Evolutionary conservation across 2,797 vertebrate species (phyloP).

Genomic region (Lemur catta): DNA sequence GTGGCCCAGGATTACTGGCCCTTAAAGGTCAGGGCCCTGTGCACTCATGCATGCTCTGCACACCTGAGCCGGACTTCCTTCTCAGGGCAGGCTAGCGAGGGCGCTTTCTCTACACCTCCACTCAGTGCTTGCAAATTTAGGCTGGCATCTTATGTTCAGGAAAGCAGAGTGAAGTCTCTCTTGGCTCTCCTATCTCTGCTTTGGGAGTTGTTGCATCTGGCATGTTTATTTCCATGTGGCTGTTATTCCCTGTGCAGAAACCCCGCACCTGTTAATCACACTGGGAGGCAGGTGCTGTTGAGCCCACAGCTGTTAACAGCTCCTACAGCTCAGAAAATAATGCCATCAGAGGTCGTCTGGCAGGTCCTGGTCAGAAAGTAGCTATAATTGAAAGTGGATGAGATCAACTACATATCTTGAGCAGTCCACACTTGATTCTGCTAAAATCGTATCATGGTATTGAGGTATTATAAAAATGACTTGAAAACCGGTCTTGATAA

Average conservation of each 20-base stretch:
- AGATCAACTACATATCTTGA: neutral
- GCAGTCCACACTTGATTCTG: neutral
- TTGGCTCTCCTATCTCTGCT: neutral
- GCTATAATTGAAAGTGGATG: neutral
- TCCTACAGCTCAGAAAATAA: neutral
- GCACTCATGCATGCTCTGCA: fast-evolving
- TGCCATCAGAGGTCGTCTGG: neutral
- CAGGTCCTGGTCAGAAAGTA: neutral
- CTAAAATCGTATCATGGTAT: neutral
- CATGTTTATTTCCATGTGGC: neutral
- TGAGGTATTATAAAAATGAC: neutral
- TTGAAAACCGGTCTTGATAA: neutral
- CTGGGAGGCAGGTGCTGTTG: neutral
- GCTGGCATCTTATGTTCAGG: neutral
- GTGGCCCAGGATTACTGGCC: neutral
- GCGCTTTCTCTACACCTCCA: too few relatives aligned
- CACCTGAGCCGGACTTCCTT: neutral
- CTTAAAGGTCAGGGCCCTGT: neutral
- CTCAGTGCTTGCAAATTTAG: neutral
- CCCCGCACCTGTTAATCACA: neutral
- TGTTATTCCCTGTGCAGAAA: neutral
- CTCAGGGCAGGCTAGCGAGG: neutral
- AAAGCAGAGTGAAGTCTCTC: neutral
- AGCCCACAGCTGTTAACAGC: neutral
- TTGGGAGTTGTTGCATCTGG: neutral